Percentiles rank a stretch among this genome's conserved stretches.
These are phyloP conservation scores for Drosophila lutescens DNA, from an alignment of 2,888 invertebrate genomes.

Conservation along the genomic window DNA sequence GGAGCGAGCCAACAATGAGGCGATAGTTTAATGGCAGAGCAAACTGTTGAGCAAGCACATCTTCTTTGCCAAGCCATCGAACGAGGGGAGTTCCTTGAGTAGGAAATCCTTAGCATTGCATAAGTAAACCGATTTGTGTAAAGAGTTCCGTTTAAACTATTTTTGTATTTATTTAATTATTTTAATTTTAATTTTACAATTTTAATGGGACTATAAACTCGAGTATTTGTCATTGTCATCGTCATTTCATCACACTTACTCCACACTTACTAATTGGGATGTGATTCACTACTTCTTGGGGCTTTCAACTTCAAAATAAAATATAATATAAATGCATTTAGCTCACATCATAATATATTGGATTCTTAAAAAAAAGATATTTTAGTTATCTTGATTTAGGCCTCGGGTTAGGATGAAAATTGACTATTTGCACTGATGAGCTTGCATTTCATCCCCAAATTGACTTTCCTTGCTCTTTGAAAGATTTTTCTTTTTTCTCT, in stretches of 20 bases:
- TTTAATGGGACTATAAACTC: no score
- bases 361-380: neutral
- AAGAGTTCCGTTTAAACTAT: neutral
- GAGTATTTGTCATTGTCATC: no score
- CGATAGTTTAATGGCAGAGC: slow-evolving; percentile 66
- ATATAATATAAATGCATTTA: no score
- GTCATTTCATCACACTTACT: no score
- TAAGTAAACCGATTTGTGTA: neutral
- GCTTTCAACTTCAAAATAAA: no score
- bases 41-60: slow-evolving; percentile 59
- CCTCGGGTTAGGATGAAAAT: neutral
- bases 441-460: neutral
- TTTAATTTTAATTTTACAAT: no score
- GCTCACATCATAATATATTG: no score
- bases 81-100: slow-evolving; percentile 39
- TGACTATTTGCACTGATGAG: neutral
- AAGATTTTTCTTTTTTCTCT: neutral
- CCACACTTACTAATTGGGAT: no score
- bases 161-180: no score
- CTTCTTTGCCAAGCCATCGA: slow-evolving; percentile 39
- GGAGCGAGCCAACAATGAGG: slow-evolving; percentile 36
- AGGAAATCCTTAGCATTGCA: neutral
- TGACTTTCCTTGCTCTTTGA: neutral
- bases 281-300: no score
- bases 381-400: neutral